These are phyloP conservation scores for Drosophila nikananu DNA, from an alignment of 1,140 invertebrate genomes.

Conservation along the genomic window DNA sequence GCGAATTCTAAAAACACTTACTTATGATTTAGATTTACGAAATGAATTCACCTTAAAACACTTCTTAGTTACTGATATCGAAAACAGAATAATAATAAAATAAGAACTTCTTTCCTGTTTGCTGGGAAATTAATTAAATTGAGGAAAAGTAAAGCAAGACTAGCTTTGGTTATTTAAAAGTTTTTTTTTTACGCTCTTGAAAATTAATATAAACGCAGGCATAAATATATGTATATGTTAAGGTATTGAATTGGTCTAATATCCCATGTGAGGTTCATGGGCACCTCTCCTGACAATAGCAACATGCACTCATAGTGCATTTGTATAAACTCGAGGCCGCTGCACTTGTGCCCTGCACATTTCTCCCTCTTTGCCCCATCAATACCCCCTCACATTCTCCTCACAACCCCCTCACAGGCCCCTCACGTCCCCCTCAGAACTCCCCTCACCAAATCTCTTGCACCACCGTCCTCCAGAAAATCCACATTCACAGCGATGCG, in stretches of 20 bases:
- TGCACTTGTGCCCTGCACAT: conserved; percentile 71
- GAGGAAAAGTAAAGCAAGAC: no score
- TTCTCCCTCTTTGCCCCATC: conserved; percentile 4
- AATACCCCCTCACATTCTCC: not conserved
- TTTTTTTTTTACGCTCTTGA: not conserved
- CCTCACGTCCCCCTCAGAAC: not conserved
- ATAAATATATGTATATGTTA: not conserved
- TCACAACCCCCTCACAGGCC: not conserved
- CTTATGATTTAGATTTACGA: no score
- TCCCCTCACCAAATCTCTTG: not conserved
- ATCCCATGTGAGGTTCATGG: not conserved
- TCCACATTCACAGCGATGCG: conserved; percentile 46
- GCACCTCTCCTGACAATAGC: conserved; percentile 48
- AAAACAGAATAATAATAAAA: no score
- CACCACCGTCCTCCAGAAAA: conserved; percentile 8
- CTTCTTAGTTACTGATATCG: no score
- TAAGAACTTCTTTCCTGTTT: no score
- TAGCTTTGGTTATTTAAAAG: not conserved
- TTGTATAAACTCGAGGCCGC: conserved; percentile 75
- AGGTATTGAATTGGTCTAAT: not conserved
- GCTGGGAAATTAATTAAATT: no score
- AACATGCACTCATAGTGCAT: conserved; percentile 76
- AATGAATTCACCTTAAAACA: no score
- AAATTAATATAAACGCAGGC: not conserved
- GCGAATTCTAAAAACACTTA: no score